phyloP scores from a whole-genome alignment of 2,113 vertebrate species.

The Hypomesus transpacificus region DNA sequence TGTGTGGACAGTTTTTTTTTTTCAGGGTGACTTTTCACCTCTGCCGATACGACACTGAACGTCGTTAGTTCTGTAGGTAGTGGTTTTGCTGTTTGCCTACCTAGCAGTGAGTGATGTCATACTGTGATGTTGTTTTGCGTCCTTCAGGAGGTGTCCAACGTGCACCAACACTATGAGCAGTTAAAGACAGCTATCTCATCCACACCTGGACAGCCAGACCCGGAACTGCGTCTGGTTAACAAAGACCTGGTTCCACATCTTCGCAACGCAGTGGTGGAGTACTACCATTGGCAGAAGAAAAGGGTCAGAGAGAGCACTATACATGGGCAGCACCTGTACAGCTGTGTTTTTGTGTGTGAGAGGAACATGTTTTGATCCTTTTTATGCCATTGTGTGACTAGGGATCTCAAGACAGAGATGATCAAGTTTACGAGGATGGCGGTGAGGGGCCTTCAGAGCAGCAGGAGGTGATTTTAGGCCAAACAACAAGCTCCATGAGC shows the following conservation, averaged over 20 bases:
- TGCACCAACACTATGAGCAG: constrained; percentile 84
- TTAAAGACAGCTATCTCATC: constrained; percentile 76
- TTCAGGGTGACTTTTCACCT: not conserved
- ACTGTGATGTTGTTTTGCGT: not conserved
- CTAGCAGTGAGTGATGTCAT: not conserved
- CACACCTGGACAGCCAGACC: constrained; percentile 57
- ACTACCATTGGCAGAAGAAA: constrained; percentile 79
- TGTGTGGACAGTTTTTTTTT: too few relatives aligned
- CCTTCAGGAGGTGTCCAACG: constrained; percentile 83
- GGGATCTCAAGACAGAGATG: not conserved
- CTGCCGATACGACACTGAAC: too few relatives aligned
- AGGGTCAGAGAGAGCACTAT: constrained; percentile 62
- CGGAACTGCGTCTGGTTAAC: constrained; percentile 74
- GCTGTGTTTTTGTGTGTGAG: constrained; percentile 1
- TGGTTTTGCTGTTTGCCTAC: not conserved
- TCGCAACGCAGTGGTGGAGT: constrained; percentile 70
- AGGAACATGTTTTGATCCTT: not conserved
- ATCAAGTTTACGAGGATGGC: constrained; percentile 10
- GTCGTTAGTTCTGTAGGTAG: too few relatives aligned
- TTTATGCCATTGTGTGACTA: constrained; percentile 9
- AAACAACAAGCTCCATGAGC: not conserved
- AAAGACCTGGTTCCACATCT: constrained; percentile 77
- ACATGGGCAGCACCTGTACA: not conserved
- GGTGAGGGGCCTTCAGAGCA: constrained; percentile 60
- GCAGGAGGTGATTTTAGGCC: constrained; percentile 44